Base-by-base conservation (phyloP, 2,113 vertebrate species). In the Mastomys coucha region DNA sequence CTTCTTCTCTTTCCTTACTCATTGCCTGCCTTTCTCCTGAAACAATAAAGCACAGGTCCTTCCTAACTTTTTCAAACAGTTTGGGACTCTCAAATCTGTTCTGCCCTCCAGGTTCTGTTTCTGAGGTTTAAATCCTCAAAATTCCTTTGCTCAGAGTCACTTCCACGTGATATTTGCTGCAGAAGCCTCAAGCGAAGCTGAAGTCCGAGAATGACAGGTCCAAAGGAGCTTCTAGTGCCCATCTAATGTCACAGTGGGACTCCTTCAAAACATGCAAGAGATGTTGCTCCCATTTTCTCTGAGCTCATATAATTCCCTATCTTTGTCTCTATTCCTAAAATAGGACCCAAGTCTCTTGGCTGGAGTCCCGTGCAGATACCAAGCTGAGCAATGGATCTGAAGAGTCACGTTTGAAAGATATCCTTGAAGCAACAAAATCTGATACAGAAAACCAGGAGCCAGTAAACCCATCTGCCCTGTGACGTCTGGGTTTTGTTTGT, bases 1-100 rank as follows among this genome's bases (percentile, higher is more conserved):
- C 9, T 12, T 91, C 31, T 80, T 72, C 20, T 33, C 65, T 42
- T 85, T 58, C 26, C 45, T 16, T 45, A 22, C 7, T 51, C 7
- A 33, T 94, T 49, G 49, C 10, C 33, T 94, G 20, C 9, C 39
- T 95, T 96, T 84, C 26, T 89, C 26, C 63, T 88, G 22, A n/a
- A 65, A 39, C 24, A 91, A 11, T 24, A 53, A 39, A 75, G 28
- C 4, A 0, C 9, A 72, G 45, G 22, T 53, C 8, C 42, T 76
- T 42, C 12, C 2, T 84, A 28, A 75, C 28, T 58, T 89, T 89
- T 84, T 58, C 88, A 86, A 90, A 85, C 17, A 45, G 24, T 73
- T 84, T 60, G 53, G 28, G n/a, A 11, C 39, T 60, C 36, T 60
- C 60, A 58, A 0, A 75, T 89, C 56, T 95, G 31, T 28, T 75